A percentile compares a stretch with the other conserved stretches of the same genome.
Evolutionary conservation across 1,140 invertebrate species (phyloP).

Genomic region (Spodoptera frugiperda): DNA sequence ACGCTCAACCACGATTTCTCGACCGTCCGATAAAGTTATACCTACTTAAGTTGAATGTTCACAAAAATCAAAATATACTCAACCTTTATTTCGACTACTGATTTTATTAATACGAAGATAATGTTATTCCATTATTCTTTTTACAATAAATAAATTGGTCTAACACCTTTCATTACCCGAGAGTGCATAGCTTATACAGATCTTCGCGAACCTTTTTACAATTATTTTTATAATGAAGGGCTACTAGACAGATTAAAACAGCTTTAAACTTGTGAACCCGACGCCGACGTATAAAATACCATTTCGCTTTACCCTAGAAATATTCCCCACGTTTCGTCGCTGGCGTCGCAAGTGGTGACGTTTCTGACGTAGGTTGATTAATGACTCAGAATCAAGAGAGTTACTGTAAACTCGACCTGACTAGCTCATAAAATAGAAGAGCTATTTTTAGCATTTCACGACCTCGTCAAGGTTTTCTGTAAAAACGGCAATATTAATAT

Average conservation of each 20-base stretch:
- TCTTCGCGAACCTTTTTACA: not conserved
- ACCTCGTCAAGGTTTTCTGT: constrained; percentile 18
- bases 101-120: no score
- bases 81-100: no score
- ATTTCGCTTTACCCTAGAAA: constrained; percentile 1
- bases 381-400: constrained; percentile 36
- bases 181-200: not conserved
- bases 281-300: not conserved
- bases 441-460: constrained; percentile 11
- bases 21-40: no score
- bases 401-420: constrained; percentile 32
- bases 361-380: constrained; percentile 42
- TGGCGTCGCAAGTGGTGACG: constrained; percentile 22
- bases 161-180: no score
- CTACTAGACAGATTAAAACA: constrained; percentile 15
- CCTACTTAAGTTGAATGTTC: no score
- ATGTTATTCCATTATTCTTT: no score
- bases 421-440: constrained; percentile 33
- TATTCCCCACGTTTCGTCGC: not conserved
- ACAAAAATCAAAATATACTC: no score
- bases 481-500: constrained; percentile 33
- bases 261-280: not conserved
- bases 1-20: no score
- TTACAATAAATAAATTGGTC: no score
- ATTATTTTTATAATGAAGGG: constrained; percentile 30